Evolutionary conservation across 2,113 vertebrate genomes (phyloP), one percentile per base, ranked within the genome.

Genomic region (Sitta europaea): DNA sequence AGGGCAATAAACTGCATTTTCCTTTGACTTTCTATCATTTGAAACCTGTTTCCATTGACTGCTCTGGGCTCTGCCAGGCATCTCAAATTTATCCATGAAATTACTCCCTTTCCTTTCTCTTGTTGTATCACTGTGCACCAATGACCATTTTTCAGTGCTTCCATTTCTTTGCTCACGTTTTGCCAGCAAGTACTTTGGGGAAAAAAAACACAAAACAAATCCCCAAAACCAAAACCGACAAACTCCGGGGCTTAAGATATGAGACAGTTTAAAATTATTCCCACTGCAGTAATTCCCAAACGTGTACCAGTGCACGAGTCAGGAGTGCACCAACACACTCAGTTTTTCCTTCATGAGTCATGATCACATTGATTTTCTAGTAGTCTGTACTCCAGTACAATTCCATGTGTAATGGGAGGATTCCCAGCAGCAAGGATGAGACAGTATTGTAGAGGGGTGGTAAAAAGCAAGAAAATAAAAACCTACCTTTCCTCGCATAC

Each of bases 301-400:
- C 4, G 14, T 10, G 23, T 6, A 28, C 24, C 75, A 71, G 38
- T 12, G 75, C 57, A 63, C 0, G 0, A 76, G 33, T 28, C 29
- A 72, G 48, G 51, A 65, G 6, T 22, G 24, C 29, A 58, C 15
- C 6, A 6, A 38, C 17, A 54, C 21, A 27, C 15, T 50, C 36
- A 0, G 7, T 8, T 72, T 61, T 12, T 20, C 76, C 36, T 68
- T 47, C 29, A 21, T 0, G 0, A 1, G 4, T 22, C 19, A 8
- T 5, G 23, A 55, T 22, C 45, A 11, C 5, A 1, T 8, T 3
- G 1, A 25, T n/a, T 88, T 88, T 50, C 21, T 9, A 13, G 14
- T 20, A 54, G 38, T 51, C 17, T 59, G 80, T 36, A 25, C 28
- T 62, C 47, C 47, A 14, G 3, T 17, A 36, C 28, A 40, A 43